Evolutionary conservation across 2,888 invertebrate genomes (phyloP).

Genomic region (Strigamia transsilvanica): DNA sequence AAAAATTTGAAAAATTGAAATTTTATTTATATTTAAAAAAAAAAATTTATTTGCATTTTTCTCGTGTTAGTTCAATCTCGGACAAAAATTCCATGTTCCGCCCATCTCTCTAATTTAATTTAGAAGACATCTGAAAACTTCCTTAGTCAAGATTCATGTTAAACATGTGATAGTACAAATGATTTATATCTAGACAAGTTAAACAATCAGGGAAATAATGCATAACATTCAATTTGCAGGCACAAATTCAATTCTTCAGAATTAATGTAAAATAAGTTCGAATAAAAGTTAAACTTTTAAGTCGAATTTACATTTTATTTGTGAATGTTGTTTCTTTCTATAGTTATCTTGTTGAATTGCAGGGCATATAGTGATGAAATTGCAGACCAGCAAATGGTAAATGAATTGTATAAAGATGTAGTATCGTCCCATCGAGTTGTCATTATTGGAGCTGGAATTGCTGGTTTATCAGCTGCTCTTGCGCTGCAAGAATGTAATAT

Average conservation of each 20-base stretch:
- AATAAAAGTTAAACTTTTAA: constrained; percentile 22
- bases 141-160: not conserved
- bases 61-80: constrained; percentile 9
- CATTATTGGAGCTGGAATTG: constrained; percentile 61
- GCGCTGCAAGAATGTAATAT: constrained; percentile 58
- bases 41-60: constrained; percentile 40
- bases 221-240: not conserved
- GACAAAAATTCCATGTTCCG: not conserved
- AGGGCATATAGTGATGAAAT: constrained; percentile 48
- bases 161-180: not conserved
- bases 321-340: not conserved
- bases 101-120: constrained; percentile 40
- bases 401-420: constrained; percentile 29
- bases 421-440: constrained; percentile 55
- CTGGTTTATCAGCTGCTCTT: constrained; percentile 59
- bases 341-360: not conserved
- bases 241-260: not conserved
- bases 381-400: not conserved
- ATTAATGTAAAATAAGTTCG: not conserved
- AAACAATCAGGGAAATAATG: not conserved
- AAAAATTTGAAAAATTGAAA: not conserved
- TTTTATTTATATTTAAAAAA: constrained; percentile 3
- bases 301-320: not conserved
- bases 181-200: not conserved
- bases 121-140: constrained; percentile 51